Conservation (phyloP, 2,888 invertebrate genomes). For the Melanophora roralis region DNA sequence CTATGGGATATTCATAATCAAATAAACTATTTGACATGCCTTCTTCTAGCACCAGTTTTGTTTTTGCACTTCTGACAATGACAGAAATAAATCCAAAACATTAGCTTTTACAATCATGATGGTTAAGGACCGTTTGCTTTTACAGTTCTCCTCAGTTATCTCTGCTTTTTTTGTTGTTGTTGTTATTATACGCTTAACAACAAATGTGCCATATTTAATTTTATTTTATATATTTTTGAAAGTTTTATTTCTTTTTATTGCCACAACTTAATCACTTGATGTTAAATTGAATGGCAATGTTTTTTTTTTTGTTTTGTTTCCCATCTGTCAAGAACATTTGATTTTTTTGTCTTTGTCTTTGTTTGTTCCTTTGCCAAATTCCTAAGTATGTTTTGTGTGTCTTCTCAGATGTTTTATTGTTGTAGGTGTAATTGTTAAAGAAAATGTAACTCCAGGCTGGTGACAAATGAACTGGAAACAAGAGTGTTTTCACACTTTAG, state of each 20-base stretch:
- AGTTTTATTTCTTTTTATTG: constrained; percentile 15
- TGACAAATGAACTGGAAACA: neutral
- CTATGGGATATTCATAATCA: neutral
- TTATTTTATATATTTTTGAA: neutral
- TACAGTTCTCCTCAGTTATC: neutral
- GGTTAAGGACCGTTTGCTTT: neutral
- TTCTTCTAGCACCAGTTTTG: neutral
- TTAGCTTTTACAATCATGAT: constrained; percentile 10
- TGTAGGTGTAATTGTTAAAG: neutral
- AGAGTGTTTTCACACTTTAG: constrained; percentile 11
- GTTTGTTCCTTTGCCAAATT: neutral
- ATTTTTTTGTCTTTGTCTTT: neutral
- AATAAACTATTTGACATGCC: constrained; percentile 22
- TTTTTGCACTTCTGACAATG: neutral
- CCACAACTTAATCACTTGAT: neutral
- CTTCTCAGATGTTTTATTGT: neutral
- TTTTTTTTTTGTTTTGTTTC: neutral
- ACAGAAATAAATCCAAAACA: neutral
- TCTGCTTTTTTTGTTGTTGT: neutral
- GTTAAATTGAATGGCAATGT: neutral
- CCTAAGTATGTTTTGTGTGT: neutral
- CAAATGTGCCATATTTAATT: constrained; percentile 13
- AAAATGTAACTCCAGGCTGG: neutral
- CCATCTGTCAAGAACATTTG: neutral
- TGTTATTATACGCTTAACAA: neutral